These are phyloP conservation scores for Trematocara variabile DNA, from an alignment of 2,113 vertebrate genomes.

Conservation along the genomic window DNA sequence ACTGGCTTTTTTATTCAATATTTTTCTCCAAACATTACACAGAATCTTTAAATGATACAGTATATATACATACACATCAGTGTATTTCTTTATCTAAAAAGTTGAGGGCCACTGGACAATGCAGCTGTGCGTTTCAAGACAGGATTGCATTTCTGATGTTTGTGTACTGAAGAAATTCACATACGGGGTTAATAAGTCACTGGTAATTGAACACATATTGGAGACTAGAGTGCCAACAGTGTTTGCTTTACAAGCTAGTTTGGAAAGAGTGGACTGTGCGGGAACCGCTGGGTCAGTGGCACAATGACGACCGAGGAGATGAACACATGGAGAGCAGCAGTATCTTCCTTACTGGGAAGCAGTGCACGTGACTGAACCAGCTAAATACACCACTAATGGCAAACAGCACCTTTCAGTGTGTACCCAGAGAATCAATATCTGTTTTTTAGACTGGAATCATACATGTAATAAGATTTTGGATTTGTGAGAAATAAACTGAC, in stretches of 20 bases:
- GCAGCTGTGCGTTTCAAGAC: constrained; percentile 75
- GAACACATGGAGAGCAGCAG: constrained; percentile 47
- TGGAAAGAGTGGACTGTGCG: constrained; percentile 45
- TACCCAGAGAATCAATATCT: constrained; percentile 7
- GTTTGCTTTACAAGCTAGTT: constrained; percentile 40
- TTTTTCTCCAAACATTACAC: constrained; percentile 77
- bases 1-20: constrained; percentile 73
- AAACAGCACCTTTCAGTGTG: constrained; percentile 57
- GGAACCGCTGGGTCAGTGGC: constrained; percentile 53
- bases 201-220: constrained; percentile 3
- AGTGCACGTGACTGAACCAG: constrained; percentile 37
- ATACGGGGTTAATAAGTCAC: constrained; percentile 11
- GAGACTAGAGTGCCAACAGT: constrained; percentile 44
- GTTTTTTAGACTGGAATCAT: not conserved
- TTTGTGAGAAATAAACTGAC: not conserved
- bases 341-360: constrained; percentile 50
- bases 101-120: constrained; percentile 65
- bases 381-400: constrained; percentile 55
- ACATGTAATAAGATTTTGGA: not conserved
- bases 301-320: constrained; percentile 21
- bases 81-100: constrained; percentile 78
- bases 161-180: constrained; percentile 46
- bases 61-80: constrained; percentile 75
- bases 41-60: constrained; percentile 76
- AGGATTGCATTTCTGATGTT: constrained; percentile 60